Conservation (phyloP, 2,113 vertebrate genomes). For the Rousettus leschenaultii region DNA sequence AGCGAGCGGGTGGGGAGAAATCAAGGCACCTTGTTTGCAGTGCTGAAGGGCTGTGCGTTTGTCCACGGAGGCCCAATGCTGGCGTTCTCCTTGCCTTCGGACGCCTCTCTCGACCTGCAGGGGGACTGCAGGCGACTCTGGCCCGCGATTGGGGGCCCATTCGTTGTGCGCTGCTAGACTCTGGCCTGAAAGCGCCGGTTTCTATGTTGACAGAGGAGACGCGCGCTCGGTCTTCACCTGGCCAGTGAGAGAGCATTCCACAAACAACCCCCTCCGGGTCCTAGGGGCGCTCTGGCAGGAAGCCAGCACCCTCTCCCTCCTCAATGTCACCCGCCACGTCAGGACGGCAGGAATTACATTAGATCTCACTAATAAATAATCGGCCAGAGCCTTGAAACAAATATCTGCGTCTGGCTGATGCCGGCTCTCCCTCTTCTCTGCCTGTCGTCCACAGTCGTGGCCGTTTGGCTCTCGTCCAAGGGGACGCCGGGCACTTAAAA, state of each 20-base stretch:
- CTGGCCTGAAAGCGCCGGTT: not conserved
- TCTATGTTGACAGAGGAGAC: not conserved
- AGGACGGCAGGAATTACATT: constrained; percentile 9
- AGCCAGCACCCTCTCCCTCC: not conserved
- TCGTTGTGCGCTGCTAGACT: not conserved
- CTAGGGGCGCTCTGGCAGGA: not conserved
- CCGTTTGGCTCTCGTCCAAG: not conserved
- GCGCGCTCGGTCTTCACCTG: not conserved
- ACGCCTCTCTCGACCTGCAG: not conserved
- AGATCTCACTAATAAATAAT: constrained; percentile 42
- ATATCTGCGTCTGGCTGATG: constrained; percentile 32
- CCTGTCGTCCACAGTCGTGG: constrained; percentile 32
- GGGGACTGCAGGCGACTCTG: not conserved
- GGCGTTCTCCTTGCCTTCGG: not conserved
- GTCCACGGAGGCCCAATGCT: not conserved
- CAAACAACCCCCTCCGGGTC: fast-evolving
- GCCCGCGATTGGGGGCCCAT: fast-evolving
- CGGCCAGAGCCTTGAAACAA: constrained; percentile 63
- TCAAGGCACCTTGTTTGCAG: not conserved
- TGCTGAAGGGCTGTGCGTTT: not conserved
- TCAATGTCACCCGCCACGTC: not conserved
- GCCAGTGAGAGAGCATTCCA: not conserved
- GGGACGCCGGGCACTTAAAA: constrained; percentile 62
- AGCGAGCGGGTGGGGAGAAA: not conserved
- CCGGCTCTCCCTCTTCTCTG: constrained; percentile 62